Conservation (phyloP, 2,113 vertebrate species). For the Sapajus apella region DNA sequence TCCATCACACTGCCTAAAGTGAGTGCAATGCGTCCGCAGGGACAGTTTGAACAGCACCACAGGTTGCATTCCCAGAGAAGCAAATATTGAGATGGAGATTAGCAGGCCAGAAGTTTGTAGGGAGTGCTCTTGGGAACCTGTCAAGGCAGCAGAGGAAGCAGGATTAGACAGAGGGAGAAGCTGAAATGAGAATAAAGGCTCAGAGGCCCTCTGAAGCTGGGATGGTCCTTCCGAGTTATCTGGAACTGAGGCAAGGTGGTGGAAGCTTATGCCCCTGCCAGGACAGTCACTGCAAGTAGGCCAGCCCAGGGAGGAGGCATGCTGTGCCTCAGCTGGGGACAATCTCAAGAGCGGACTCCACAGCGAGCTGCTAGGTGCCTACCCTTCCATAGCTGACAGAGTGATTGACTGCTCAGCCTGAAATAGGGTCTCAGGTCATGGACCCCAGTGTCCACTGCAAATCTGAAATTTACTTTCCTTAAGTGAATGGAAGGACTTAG, state of each 20-base stretch:
- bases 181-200: not conserved
- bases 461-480: not conserved
- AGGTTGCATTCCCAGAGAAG: not conserved
- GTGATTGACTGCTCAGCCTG: not conserved
- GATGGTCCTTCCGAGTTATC: not conserved
- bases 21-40: not conserved
- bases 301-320: not conserved
- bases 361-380: rapidly evolving
- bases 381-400: not conserved
- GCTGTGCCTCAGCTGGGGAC: not conserved
- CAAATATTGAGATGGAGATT: not conserved
- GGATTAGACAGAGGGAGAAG: not conserved
- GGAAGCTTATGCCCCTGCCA: not conserved
- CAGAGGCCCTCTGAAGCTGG: too few species aligned
- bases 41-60: not conserved
- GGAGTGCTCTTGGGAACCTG: not conserved
- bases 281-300: rapidly evolving
- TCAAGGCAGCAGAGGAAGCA: not conserved
- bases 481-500: not conserved
- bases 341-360: not conserved
- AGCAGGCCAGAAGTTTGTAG: not conserved
- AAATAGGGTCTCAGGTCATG: not conserved
- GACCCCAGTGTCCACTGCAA: too few species aligned
- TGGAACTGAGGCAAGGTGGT: rapidly evolving
- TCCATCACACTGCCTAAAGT: not conserved